phyloP scores from a whole-genome alignment of 1,140 invertebrate genomes.

The Subanguina moxae region DNA sequence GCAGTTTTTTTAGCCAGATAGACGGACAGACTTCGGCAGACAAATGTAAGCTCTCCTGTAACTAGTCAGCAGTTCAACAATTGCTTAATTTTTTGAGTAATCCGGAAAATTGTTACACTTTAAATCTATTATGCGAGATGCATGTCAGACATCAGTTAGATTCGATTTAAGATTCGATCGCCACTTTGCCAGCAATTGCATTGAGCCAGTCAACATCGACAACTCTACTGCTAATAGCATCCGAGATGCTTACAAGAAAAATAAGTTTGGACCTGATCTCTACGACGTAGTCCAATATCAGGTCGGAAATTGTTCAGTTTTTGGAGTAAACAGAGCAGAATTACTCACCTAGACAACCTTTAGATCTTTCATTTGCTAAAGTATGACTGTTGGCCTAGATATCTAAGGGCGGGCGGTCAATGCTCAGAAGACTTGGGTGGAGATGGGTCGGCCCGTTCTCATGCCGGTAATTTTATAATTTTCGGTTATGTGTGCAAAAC shows the following conservation, averaged over 20 bases:
- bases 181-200: conserved; percentile 55
- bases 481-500: too few species aligned
- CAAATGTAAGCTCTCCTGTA: conserved; percentile 4
- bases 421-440: conserved; percentile 29
- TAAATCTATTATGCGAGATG: too few species aligned
- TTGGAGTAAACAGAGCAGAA: background rate
- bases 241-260: conserved; percentile 44
- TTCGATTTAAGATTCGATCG: conserved; percentile 53
- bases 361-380: conserved; percentile 57
- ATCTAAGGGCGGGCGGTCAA: conserved; percentile 49
- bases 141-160: too few species aligned
- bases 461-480: background rate
- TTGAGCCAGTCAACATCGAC: conserved; percentile 57
- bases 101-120: too few species aligned
- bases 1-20: conserved; percentile 39
- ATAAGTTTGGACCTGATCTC: conserved; percentile 41
- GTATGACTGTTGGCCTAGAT: conserved; percentile 58
- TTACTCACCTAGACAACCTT: too few species aligned
- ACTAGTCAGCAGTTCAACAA: too few species aligned
- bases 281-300: conserved; percentile 58
- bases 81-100: too few species aligned
- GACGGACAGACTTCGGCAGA: conserved; percentile 34
- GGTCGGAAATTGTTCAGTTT: conserved; percentile 19
- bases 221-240: conserved; percentile 54
- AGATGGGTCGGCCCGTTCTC: conserved; percentile 15